A percentile compares a stretch with the other conserved stretches of the same genome.
Evolutionary conservation across 2,797 vertebrate genomes (phyloP).

Genomic region (Phrynocephalus vlangalii): DNA sequence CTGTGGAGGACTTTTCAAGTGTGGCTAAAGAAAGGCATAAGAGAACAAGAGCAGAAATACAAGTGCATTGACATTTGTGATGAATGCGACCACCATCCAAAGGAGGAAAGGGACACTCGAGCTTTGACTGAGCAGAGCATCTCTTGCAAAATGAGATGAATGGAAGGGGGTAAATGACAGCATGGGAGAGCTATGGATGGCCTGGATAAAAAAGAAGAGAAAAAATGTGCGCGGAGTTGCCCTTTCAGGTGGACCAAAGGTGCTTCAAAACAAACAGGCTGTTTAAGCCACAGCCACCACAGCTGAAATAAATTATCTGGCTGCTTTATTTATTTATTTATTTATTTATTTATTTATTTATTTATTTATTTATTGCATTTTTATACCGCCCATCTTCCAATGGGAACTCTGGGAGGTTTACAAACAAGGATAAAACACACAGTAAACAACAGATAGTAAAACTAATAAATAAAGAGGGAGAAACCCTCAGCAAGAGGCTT

Average conservation of each 20-base stretch:
- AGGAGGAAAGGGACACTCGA: constrained; percentile 15
- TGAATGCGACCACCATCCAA: constrained; percentile 28
- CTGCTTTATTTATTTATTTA: neutral
- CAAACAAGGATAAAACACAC: too few relatives aligned
- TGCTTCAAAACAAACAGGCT: neutral
- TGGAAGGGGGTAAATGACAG: constrained; percentile 2
- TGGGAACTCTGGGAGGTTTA: too few relatives aligned
- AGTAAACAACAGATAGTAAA: too few relatives aligned
- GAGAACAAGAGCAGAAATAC: constrained; percentile 31
- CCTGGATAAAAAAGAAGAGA: neutral
- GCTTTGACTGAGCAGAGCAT: constrained; percentile 42
- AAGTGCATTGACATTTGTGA: constrained; percentile 47
- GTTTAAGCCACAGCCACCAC: neutral
- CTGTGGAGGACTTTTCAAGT: constrained; percentile 14
- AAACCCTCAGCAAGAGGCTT: too few relatives aligned
- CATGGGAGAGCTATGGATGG: neutral
- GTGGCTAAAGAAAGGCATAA: constrained; percentile 29
- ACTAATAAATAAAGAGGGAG: too few relatives aligned
- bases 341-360: too few relatives aligned
- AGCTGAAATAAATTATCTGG: neutral
- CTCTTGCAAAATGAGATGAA: constrained; percentile 32
- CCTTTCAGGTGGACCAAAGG: neutral
- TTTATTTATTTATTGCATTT: too few relatives aligned
- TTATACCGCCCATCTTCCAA: neutral
- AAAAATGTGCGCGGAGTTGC: neutral